These are phyloP conservation scores for Hydrophis major DNA, from an alignment of 2,797 vertebrate genomes.

Conservation along the genomic window DNA sequence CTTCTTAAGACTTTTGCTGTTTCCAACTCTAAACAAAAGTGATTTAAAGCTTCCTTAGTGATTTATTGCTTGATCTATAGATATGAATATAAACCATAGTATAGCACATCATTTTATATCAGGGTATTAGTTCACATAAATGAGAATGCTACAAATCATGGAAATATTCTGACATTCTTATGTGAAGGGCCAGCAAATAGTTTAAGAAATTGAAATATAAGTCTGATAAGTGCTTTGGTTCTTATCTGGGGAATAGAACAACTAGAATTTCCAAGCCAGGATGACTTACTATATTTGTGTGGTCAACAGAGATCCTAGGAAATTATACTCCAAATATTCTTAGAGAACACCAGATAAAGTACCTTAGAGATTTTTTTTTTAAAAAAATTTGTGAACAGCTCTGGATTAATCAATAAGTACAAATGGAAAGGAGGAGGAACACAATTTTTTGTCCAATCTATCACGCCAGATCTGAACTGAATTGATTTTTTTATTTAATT, in stretches of 20 bases:
- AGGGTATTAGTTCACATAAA: not conserved
- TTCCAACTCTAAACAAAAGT: slow-evolving; percentile 10
- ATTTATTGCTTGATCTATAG: slow-evolving; percentile 15
- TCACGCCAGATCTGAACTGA: not conserved
- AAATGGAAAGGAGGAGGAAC: not conserved
- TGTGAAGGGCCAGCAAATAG: not conserved
- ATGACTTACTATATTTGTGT: not conserved
- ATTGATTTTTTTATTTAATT: not conserved
- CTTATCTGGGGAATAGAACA: not conserved
- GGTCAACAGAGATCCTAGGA: not conserved
- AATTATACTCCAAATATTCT: not conserved
- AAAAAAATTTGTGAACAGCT: not conserved
- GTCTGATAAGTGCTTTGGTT: not conserved
- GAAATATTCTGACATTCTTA: not conserved
- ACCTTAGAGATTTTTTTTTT: not conserved
- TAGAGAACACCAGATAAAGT: not conserved
- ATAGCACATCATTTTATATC: not conserved
- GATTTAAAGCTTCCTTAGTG: not conserved
- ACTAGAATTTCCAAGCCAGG: not conserved
- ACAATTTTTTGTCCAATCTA: not conserved
- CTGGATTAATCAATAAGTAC: not conserved
- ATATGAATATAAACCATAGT: not conserved
- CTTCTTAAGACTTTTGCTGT: slow-evolving; percentile 17
- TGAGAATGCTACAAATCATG: not conserved
- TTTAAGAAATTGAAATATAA: not conserved